phyloP scores from a whole-genome alignment of 2,797 vertebrate genomes.

The Thalassophryne amazonica region DNA sequence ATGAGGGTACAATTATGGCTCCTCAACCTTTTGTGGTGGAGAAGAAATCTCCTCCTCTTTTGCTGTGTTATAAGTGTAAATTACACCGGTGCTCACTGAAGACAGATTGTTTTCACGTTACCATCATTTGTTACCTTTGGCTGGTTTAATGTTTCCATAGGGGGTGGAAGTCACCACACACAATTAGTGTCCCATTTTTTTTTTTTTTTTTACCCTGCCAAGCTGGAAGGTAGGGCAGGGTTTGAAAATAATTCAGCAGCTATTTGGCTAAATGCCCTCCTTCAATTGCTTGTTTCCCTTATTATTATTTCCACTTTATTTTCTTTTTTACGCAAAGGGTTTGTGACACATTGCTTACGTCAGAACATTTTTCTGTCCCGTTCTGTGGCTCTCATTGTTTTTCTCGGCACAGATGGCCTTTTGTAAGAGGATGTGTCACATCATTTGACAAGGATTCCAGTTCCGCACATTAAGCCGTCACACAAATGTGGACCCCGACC shows the following conservation, averaged over 20 bases:
- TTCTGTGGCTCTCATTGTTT: constrained; percentile 33
- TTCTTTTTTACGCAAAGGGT: background rate
- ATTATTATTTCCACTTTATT: no score
- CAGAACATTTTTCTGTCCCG: constrained; percentile 10
- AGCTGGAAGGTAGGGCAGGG: constrained; percentile 6
- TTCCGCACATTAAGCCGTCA: constrained; percentile 41
- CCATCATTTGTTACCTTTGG: constrained; percentile 45
- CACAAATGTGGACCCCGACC: constrained; percentile 41
- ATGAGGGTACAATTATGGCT: constrained; percentile 49
- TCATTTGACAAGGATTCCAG: constrained; percentile 17
- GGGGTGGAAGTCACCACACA: constrained; percentile 12
- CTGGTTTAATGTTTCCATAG: constrained; percentile 29
- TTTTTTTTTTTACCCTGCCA: constrained; percentile 18
- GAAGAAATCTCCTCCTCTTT: constrained; percentile 14
- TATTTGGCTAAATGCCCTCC: constrained; percentile 18
- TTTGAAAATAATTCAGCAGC: constrained; percentile 56
- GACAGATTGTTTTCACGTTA: constrained; percentile 23
- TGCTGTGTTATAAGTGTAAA: background rate
- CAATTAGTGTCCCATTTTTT: constrained; percentile 16
- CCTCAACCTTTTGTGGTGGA: constrained; percentile 38
- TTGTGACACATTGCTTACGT: constrained; percentile 11
- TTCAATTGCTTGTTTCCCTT: constrained; percentile 51
- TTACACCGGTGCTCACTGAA: background rate
- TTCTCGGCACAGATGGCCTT: constrained; percentile 2
- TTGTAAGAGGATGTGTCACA: constrained; percentile 26